Percentiles rank a stretch among this genome's conserved stretches.
Evolutionary conservation across 2,888 invertebrate species (phyloP).

Genomic region (Allygus modestus): DNA sequence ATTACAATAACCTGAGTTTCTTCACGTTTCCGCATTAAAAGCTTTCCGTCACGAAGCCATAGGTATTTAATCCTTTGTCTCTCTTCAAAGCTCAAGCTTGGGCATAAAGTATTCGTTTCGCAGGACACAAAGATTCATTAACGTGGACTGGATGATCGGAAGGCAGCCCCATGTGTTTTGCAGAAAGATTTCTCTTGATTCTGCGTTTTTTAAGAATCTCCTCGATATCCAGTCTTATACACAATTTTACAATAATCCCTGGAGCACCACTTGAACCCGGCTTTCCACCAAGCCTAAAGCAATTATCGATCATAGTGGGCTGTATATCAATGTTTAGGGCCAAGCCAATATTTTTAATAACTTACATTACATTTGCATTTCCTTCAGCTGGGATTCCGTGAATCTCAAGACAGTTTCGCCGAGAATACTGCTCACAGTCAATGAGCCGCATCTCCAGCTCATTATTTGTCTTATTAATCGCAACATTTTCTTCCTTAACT

Average conservation of each 20-base stretch:
- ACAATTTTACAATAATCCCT: slow-evolving; percentile 6
- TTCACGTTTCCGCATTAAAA: slow-evolving; percentile 26
- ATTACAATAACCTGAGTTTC: slow-evolving; percentile 57
- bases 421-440: too few relatives aligned
- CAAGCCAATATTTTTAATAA: not conserved
- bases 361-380: not conserved
- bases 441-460: too few relatives aligned
- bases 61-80: slow-evolving; percentile 37
- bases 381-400: too few relatives aligned
- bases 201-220: not conserved
- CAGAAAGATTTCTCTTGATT: slow-evolving; percentile 15
- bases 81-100: not conserved
- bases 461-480: not conserved
- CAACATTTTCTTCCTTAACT: not conserved
- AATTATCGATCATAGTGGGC: slow-evolving; percentile 23
- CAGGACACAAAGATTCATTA: slow-evolving; percentile 33
- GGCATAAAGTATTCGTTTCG: not conserved
- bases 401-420: too few relatives aligned
- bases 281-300: not conserved
- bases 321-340: not conserved
- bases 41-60: slow-evolving; percentile 32
- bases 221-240: not conserved
- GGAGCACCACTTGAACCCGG: not conserved
- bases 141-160: slow-evolving; percentile 15
- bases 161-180: not conserved